Percentiles rank a stretch among this genome's conserved stretches.
Evolutionary conservation across 2,888 invertebrate genomes (phyloP).

Genomic region (Xiphydria camelus): DNA sequence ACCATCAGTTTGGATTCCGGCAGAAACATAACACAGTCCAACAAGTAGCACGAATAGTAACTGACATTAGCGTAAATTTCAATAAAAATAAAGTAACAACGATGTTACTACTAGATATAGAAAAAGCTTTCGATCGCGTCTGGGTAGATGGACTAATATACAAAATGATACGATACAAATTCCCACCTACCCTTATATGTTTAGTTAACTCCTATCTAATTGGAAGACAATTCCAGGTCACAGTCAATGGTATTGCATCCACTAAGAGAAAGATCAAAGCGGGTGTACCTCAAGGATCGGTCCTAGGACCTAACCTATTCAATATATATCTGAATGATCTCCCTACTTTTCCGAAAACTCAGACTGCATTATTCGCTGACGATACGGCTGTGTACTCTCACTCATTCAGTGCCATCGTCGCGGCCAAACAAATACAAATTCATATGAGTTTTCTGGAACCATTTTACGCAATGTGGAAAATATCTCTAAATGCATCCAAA

Average conservation of each 20-base stretch:
- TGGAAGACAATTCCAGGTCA: slow-evolving; percentile 26
- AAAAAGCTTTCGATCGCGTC: slow-evolving; percentile 46
- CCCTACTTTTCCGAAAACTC: slow-evolving; percentile 16
- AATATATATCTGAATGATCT: slow-evolving; percentile 30
- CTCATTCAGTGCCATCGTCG: slow-evolving; percentile 23
- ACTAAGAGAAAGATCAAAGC: slow-evolving; percentile 17
- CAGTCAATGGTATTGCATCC: slow-evolving; percentile 21
- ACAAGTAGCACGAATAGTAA: slow-evolving; percentile 35
- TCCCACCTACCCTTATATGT: slow-evolving; percentile 27
- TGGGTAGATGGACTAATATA: no score
- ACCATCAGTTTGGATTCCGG: slow-evolving; percentile 39
- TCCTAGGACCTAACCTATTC: slow-evolving; percentile 28
- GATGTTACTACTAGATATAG: slow-evolving; percentile 40
- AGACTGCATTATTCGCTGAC: slow-evolving; percentile 24
- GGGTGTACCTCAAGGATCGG: slow-evolving; percentile 27
- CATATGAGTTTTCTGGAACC: slow-evolving; percentile 10
- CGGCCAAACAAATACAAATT: slow-evolving; percentile 26
- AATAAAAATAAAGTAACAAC: slow-evolving; percentile 33
- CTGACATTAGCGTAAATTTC: slow-evolving; percentile 30
- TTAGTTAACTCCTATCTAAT: slow-evolving; percentile 31
- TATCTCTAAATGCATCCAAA: slow-evolving; percentile 14
- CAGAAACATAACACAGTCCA: slow-evolving; percentile 32
- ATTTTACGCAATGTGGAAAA: slow-evolving; percentile 17
- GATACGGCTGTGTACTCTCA: slow-evolving; percentile 28
- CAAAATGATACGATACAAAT: no score